These are phyloP conservation scores for Diabrotica undecimpunctata DNA, from an alignment of 1,140 invertebrate genomes.

Conservation along the genomic window DNA sequence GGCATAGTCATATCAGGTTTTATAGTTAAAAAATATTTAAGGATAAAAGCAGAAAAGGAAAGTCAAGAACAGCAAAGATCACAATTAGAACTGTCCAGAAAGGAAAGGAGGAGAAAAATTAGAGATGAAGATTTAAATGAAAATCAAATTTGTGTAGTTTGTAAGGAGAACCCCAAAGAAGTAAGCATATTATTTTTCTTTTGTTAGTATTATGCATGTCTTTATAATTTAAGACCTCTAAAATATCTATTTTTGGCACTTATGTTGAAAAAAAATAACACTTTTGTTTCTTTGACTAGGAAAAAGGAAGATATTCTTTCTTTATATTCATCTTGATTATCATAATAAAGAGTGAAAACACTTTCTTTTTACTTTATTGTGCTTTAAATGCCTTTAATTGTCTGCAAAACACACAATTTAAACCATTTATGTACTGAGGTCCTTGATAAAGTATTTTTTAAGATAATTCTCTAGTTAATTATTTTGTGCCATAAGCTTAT, in stretches of 20 bases:
- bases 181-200: constrained; percentile 45
- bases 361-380: no score
- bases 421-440: no score
- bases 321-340: no score
- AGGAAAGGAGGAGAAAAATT: constrained; percentile 59
- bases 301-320: no score
- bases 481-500: no score
- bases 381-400: no score
- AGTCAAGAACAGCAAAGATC: constrained; percentile 56
- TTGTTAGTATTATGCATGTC: not conserved
- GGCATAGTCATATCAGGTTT: constrained; percentile 62
- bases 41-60: constrained; percentile 53
- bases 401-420: no score
- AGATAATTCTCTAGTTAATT: no score
- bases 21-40: constrained; percentile 61
- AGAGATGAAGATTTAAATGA: constrained; percentile 61
- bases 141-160: constrained; percentile 72
- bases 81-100: constrained; percentile 59
- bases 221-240: not conserved
- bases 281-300: no score
- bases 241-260: constrained; percentile 5
- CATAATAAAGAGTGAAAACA: no score
- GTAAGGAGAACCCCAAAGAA: constrained; percentile 70
- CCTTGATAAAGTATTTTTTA: no score
- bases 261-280: no score